These are phyloP conservation scores for Chloropsis hardwickii DNA, from an alignment of 2,113 vertebrate genomes.

Conservation along the genomic window DNA sequence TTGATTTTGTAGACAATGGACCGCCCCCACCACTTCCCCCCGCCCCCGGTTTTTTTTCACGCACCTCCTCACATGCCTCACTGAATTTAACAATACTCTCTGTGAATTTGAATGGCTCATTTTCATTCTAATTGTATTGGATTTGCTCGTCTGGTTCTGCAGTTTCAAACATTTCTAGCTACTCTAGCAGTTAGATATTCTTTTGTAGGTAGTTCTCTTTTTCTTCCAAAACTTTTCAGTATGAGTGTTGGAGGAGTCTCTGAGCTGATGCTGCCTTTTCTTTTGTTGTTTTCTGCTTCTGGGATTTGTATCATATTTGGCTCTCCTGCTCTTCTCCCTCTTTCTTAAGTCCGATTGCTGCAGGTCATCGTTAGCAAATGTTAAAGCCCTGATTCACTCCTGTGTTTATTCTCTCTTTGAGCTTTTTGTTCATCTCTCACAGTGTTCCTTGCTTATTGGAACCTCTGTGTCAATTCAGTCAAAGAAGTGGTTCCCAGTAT, in stretches of 20 bases:
- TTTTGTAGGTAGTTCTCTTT: background rate
- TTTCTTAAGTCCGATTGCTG: background rate
- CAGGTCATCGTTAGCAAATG: background rate
- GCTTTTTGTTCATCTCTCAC: background rate
- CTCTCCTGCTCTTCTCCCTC: background rate
- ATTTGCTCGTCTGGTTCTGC: background rate
- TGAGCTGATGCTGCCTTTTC: background rate
- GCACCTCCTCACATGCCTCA: background rate
- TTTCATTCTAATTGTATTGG: background rate
- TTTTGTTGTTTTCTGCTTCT: background rate
- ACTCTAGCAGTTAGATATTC: background rate
- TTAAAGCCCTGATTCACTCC: background rate
- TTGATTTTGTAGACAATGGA: background rate
- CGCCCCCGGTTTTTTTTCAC: background rate
- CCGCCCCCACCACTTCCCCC: too few relatives aligned
- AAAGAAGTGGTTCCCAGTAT: background rate
- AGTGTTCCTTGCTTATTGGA: background rate
- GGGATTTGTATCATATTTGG: background rate
- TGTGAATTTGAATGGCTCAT: background rate
- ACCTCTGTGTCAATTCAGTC: background rate
- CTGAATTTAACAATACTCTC: background rate
- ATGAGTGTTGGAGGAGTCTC: background rate
- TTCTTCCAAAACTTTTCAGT: background rate
- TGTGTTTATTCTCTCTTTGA: background rate
- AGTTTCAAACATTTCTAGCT: background rate